phyloP scores from a whole-genome alignment of 2,113 vertebrate species.

The Marcusenius ussheri region DNA sequence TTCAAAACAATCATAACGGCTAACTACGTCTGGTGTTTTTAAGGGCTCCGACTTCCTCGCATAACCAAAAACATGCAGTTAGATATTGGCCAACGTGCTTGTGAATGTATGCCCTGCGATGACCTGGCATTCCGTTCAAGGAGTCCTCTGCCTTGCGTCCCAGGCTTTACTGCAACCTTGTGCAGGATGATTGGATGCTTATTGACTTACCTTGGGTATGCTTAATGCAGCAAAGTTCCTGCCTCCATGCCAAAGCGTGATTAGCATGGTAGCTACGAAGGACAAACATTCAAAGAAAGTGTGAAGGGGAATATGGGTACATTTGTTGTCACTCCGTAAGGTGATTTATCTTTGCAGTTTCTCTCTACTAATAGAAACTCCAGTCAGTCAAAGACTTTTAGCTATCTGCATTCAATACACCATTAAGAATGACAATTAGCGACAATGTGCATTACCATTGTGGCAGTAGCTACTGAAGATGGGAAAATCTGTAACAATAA shows the following conservation, averaged over 20 bases:
- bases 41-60: background rate
- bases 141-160: background rate
- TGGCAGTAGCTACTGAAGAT: background rate
- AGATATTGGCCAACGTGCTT: background rate
- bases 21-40: background rate
- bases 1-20: background rate
- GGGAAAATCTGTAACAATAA: background rate
- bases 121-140: background rate
- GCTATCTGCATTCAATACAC: background rate
- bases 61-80: background rate
- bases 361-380: background rate
- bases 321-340: background rate
- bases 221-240: background rate
- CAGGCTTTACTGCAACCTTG: background rate
- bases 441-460: background rate
- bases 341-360: background rate
- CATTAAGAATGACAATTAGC: background rate
- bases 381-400: background rate
- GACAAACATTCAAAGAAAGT: background rate
- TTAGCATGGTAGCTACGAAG: background rate
- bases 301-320: background rate
- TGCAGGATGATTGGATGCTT: background rate
- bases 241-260: background rate
- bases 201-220: background rate
- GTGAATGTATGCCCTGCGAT: background rate